phyloP scores from a whole-genome alignment of 1,140 invertebrate genomes.

The Solenopsis fugax region DNA sequence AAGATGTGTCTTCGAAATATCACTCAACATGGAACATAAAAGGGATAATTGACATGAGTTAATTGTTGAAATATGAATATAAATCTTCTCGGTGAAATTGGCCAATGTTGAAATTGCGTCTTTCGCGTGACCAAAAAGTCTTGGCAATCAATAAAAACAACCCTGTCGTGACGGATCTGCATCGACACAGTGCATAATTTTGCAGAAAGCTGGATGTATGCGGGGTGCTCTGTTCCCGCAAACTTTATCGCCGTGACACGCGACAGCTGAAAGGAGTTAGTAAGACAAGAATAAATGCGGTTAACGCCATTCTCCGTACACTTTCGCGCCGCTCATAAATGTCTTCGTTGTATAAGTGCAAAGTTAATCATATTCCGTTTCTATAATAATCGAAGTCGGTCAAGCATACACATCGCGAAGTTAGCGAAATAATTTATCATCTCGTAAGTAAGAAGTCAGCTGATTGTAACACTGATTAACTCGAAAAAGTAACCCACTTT shows the following conservation, averaged over 20 bases:
- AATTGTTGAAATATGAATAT: conserved; percentile 29
- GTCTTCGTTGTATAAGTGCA: background rate
- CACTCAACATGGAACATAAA: background rate
- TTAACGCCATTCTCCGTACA: conserved; percentile 16
- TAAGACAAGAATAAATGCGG: conserved; percentile 58
- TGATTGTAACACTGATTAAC: conserved; percentile 46
- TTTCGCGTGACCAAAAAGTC: conserved; percentile 42
- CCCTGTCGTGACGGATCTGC: conserved; percentile 48
- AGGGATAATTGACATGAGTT: conserved; percentile 17
- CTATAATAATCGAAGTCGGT: conserved; percentile 50
- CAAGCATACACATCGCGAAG: background rate
- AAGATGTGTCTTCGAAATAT: background rate
- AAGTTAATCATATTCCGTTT: conserved; percentile 58
- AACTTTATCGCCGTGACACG: conserved; percentile 57
- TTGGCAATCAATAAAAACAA: conserved; percentile 39
- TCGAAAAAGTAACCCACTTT: conserved; percentile 51
- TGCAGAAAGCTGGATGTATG: conserved; percentile 37
- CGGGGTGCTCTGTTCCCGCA: conserved; percentile 20
- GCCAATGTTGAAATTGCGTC: conserved; percentile 11
- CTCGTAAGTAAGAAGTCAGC: conserved; percentile 39
- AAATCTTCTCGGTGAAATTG: conserved; percentile 44
- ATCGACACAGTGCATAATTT: conserved; percentile 57
- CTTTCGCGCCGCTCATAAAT: conserved; percentile 35
- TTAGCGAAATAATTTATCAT: conserved; percentile 57
- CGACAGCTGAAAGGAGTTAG: conserved; percentile 53